phyloP scores from a whole-genome alignment of 2,797 vertebrate species.

The Gymnopithys bicolor region DNA sequence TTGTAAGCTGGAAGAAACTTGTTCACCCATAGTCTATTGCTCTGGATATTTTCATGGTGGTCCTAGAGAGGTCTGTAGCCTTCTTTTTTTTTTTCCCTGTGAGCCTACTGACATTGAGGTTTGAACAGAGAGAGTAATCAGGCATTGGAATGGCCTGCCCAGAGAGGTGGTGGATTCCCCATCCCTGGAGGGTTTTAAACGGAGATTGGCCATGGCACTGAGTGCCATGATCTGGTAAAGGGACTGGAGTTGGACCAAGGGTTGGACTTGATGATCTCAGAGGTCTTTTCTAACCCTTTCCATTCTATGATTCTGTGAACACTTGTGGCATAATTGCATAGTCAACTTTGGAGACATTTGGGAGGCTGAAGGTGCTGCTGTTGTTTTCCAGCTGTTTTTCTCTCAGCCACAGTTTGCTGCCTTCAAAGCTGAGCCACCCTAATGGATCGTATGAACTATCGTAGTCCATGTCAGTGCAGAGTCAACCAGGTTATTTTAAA shows the following conservation, averaged over 20 bases:
- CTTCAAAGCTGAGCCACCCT: neutral
- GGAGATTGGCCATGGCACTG: too few species aligned
- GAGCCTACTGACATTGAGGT: neutral
- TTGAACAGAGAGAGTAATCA: neutral
- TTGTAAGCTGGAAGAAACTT: neutral
- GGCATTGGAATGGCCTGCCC: too few species aligned
- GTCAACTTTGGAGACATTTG: neutral
- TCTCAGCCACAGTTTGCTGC: neutral
- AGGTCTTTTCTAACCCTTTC: too few species aligned
- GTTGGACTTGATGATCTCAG: too few species aligned
- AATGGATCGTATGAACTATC: neutral
- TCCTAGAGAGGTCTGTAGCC: neutral
- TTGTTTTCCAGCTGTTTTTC: neutral
- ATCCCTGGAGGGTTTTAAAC: too few species aligned
- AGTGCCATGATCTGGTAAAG: too few species aligned
- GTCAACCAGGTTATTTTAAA: conserved; percentile 23
- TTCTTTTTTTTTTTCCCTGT: neutral
- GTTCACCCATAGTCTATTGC: neutral
- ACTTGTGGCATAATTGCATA: neutral
- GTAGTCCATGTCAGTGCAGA: neutral
- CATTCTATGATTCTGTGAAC: neutral
- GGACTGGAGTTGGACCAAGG: too few species aligned
- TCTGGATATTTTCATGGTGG: neutral
- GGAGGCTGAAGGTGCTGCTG: neutral
- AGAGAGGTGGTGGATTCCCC: too few species aligned